Conservation (phyloP, 1,140 invertebrate species). For the Branchinecta lindahli region DNA sequence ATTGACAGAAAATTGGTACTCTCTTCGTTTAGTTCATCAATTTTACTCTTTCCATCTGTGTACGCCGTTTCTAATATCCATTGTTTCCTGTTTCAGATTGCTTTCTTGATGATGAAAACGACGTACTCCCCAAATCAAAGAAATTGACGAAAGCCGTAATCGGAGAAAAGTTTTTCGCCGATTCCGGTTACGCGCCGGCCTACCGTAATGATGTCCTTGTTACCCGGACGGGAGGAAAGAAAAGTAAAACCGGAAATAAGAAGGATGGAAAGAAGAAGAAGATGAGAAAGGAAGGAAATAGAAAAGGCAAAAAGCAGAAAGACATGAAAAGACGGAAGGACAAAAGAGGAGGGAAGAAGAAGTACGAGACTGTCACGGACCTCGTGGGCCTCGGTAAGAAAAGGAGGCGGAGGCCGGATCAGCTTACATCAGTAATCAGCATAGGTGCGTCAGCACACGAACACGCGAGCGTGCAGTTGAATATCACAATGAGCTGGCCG, state of each 20-base stretch:
- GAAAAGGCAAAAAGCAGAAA: background rate
- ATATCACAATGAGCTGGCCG: too few relatives aligned
- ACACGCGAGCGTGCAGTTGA: too few relatives aligned
- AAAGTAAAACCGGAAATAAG: background rate
- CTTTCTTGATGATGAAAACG: background rate
- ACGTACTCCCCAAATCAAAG: background rate
- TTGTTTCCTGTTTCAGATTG: background rate
- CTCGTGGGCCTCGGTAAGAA: background rate
- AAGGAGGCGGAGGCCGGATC: background rate
- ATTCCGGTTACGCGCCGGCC: background rate
- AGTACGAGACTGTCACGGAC: background rate
- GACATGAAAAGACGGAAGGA: background rate
- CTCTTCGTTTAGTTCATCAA: too few relatives aligned
- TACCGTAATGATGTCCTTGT: background rate
- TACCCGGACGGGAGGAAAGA: background rate
- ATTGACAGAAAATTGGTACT: too few relatives aligned
- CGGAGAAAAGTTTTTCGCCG: background rate
- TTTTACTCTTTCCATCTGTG: too few relatives aligned
- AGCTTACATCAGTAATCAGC: background rate
- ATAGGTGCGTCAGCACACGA: background rate
- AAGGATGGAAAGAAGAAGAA: background rate
- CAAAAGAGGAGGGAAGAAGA: constrained; percentile 5
- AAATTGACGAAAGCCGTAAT: background rate
- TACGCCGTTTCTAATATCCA: too few relatives aligned
- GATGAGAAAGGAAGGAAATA: background rate